Conservation (phyloP, 2,888 invertebrate genomes). For the Hydrotaea cyrtoneurina region DNA sequence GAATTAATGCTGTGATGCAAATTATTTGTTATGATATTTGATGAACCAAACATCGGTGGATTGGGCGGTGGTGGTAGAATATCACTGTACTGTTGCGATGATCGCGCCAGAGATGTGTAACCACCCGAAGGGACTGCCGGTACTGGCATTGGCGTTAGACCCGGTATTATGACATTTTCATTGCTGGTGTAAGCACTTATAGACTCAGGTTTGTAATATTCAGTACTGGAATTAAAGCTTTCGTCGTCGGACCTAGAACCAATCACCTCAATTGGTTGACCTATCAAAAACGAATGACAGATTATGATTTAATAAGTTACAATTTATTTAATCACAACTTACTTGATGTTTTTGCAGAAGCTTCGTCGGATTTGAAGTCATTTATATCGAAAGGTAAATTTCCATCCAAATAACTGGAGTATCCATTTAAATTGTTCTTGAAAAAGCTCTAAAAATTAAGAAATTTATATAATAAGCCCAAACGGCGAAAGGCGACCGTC, state of each 20-base stretch:
- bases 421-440: conserved; percentile 82
- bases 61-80: conserved; percentile 68
- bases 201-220: conserved; percentile 82
- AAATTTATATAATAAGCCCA: conserved; percentile 2
- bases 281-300: conserved; percentile 71
- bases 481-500: no score
- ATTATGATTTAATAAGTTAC: neutral
- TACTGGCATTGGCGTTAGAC: conserved; percentile 71
- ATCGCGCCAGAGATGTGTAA: conserved; percentile 72
- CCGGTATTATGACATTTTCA: conserved; percentile 69
- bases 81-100: conserved; percentile 70
- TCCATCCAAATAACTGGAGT: conserved; percentile 85
- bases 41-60: conserved; percentile 63
- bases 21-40: conserved; percentile 59
- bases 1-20: conserved; percentile 57
- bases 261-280: conserved; percentile 83
- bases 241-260: conserved; percentile 82
- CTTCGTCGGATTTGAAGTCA: conserved; percentile 79
- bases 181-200: conserved; percentile 72
- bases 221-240: conserved; percentile 80
- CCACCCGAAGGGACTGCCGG: conserved; percentile 74
- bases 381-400: conserved; percentile 84
- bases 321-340: conserved; percentile 18
- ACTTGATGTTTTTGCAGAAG: conserved; percentile 68
- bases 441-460: conserved; percentile 74